These are phyloP conservation scores for Ptilorrhoa leucosticta DNA, from an alignment of 2,113 vertebrate genomes.

Conservation along the genomic window DNA sequence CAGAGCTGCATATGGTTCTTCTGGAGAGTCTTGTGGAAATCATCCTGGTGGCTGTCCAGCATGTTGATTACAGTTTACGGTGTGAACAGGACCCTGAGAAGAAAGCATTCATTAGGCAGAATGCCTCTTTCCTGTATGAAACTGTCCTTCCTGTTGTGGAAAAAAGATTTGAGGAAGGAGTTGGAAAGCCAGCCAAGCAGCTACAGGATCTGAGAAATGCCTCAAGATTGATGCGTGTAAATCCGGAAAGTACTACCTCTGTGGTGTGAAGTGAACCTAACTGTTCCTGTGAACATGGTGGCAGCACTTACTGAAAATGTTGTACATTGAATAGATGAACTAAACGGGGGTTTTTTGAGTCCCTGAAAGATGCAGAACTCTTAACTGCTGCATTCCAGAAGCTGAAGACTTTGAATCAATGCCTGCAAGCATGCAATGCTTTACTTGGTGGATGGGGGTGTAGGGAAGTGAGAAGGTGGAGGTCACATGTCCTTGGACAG, in stretches of 20 bases:
- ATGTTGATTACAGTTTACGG: slow-evolving; percentile 96
- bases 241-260: slow-evolving; percentile 93
- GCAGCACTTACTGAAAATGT: not conserved
- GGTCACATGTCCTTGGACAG: not conserved
- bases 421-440: not conserved
- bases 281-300: not conserved
- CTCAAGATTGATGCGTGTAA: slow-evolving; percentile 83
- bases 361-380: not conserved
- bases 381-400: not conserved
- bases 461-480: not conserved
- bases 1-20: slow-evolving; percentile 96
- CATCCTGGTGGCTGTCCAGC: slow-evolving; percentile 93
- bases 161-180: slow-evolving; percentile 90
- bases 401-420: not conserved
- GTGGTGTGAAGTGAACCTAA: slow-evolving; percentile 76
- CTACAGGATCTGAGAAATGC: slow-evolving; percentile 92
- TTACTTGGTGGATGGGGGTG: not conserved
- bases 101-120: slow-evolving; percentile 91
- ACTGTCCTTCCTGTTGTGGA: slow-evolving; percentile 95
- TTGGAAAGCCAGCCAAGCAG: slow-evolving; percentile 95
- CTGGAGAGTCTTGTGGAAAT: slow-evolving; percentile 94
- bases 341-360: not conserved
- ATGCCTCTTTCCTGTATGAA: slow-evolving; percentile 92
- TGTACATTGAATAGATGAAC: not conserved
- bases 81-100: slow-evolving; percentile 96